These are phyloP conservation scores for Allochrocebus solatus DNA, from an alignment of 2,797 vertebrate species.

Conservation along the genomic window DNA sequence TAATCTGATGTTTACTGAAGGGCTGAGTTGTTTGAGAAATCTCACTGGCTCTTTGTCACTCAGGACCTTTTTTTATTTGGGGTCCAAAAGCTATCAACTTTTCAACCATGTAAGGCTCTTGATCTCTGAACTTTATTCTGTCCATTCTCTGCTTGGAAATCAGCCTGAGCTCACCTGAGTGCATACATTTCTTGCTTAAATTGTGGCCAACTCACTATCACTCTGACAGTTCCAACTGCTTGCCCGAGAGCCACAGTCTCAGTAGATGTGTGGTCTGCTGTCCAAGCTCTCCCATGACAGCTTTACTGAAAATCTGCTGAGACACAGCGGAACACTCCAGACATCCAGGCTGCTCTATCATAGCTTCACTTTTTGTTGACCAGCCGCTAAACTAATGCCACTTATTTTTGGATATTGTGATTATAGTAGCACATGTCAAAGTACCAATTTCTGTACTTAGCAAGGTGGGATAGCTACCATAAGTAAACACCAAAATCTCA, in stretches of 20 bases:
- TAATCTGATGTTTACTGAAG: slow-evolving; percentile 14
- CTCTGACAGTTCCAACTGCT: not conserved
- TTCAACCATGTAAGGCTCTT: not conserved
- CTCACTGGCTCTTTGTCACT: not conserved
- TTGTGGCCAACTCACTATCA: not conserved
- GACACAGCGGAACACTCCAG: not conserved
- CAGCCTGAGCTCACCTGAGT: not conserved
- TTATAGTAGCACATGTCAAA: not conserved
- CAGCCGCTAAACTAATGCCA: not conserved
- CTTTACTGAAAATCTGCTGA: not conserved
- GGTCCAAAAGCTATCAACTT: not conserved
- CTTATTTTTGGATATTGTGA: not conserved
- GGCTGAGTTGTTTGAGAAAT: not conserved
- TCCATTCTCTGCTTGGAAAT: not conserved
- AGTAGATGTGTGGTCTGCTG: not conserved
- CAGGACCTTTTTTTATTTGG: not conserved
- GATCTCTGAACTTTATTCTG: not conserved
- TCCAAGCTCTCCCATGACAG: not conserved
- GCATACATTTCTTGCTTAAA: not conserved
- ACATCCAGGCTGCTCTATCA: not conserved
- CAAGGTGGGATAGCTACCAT: not conserved
- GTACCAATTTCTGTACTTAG: not conserved
- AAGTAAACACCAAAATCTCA: not conserved
- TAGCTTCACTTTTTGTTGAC: not conserved
- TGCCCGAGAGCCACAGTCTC: not conserved